Conservation (phyloP, 2,113 vertebrate genomes). For the Colius striatus region DNA sequence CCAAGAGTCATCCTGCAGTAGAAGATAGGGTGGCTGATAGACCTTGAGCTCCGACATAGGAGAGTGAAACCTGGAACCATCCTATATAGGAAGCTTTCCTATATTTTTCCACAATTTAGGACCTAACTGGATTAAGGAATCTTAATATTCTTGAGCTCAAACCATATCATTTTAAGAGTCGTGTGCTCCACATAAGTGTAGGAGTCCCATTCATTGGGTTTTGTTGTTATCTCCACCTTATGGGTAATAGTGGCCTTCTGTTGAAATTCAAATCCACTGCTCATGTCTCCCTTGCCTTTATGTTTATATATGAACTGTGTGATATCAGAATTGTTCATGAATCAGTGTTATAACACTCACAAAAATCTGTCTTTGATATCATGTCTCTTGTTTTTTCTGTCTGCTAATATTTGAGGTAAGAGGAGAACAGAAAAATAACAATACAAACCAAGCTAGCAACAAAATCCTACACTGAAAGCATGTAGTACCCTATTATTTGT, state of each 20-base stretch:
- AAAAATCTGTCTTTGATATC: not conserved
- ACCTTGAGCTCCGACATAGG: not conserved
- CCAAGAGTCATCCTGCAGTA: not conserved
- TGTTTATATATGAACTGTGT: not conserved
- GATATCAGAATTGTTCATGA: not conserved
- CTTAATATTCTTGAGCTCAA: not conserved
- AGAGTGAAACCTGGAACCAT: not conserved
- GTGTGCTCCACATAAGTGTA: rapidly evolving
- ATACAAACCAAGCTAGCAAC: not conserved
- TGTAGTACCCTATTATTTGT: not conserved
- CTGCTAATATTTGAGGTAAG: not conserved
- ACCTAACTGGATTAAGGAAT: not conserved
- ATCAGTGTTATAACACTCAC: not conserved
- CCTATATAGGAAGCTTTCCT: not conserved
- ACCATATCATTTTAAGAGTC: not conserved
- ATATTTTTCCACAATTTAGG: not conserved
- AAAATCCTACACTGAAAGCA: not conserved
- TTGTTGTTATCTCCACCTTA: not conserved
- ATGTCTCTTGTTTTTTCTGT: not conserved
- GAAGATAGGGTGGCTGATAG: not conserved
- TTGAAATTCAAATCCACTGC: not conserved
- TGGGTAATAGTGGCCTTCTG: not conserved
- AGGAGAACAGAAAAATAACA: not conserved
- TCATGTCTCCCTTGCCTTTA: not conserved
- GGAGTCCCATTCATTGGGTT: not conserved